Evolutionary conservation across 2,888 invertebrate species (phyloP).

Genomic region (Carcina quercana): DNA sequence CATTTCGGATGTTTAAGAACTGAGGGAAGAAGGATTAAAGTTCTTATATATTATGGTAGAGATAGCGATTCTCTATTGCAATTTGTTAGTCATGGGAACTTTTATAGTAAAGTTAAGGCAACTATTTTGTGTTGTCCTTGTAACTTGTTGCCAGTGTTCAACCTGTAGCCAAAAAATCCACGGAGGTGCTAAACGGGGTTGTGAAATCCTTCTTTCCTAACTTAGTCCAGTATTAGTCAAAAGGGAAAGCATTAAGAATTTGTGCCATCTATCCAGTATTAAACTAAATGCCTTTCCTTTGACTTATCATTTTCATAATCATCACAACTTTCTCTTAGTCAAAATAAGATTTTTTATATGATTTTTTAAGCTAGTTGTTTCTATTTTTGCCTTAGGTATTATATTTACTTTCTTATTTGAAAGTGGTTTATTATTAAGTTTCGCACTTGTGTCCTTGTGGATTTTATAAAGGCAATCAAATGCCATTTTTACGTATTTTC

Average conservation of each 20-base stretch:
- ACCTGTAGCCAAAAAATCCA: conserved; percentile 45
- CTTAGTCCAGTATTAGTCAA: conserved; percentile 70
- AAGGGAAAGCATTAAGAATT: conserved; percentile 60
- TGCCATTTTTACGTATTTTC: conserved; percentile 62
- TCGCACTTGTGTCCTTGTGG: conserved; percentile 74
- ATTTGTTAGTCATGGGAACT: no score
- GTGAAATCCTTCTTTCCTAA: conserved; percentile 69
- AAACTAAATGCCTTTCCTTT: conserved; percentile 59
- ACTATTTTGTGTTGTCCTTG: no score
- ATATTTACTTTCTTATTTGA: conserved; percentile 66
- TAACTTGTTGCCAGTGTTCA: no score
- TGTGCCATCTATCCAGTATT: conserved; percentile 73
- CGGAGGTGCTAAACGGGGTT: conserved; percentile 65
- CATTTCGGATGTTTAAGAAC: conserved; percentile 45
- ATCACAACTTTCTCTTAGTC: conserved; percentile 71
- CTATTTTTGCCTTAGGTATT: conserved; percentile 68
- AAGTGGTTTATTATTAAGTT: conserved; percentile 61
- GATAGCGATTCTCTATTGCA: no score
- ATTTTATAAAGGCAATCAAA: conserved; percentile 49
- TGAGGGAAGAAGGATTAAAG: conserved; percentile 61
- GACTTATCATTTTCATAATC: conserved; percentile 60
- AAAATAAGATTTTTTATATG: conserved; percentile 68
- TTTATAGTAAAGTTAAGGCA: no score
- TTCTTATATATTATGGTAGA: conserved; percentile 18
- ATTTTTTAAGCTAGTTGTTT: conserved; percentile 67